phyloP scores from a whole-genome alignment of 2,113 vertebrate species.

The Anser brachyrhynchus region DNA sequence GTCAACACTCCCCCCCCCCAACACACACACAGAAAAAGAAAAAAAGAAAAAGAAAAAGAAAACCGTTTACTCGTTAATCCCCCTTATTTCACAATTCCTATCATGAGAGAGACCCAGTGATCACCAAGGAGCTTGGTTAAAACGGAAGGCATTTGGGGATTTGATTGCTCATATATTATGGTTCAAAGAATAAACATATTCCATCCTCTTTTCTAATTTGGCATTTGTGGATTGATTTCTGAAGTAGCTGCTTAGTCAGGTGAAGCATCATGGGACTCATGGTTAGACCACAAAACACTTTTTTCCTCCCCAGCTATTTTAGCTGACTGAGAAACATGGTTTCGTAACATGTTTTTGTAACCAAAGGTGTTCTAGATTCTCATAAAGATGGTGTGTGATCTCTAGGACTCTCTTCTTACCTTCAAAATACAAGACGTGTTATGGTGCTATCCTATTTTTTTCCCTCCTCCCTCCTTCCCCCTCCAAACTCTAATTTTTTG shows the following conservation, averaged over 20 bases:
- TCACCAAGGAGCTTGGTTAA: not conserved
- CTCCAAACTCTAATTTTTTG: not conserved
- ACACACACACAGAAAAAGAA: not conserved
- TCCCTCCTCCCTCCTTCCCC: not conserved
- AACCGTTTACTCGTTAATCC: not conserved
- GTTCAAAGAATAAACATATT: conserved; percentile 31
- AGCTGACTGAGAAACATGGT: conserved; percentile 11
- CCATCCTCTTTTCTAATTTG: conserved; percentile 49
- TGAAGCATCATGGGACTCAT: conserved; percentile 39
- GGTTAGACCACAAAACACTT: conserved; percentile 54
- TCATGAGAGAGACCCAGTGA: conserved; percentile 10
- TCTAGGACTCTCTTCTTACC: not conserved
- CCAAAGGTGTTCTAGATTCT: conserved; percentile 15
- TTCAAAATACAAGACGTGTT: not conserved
- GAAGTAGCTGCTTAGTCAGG: conserved; percentile 26
- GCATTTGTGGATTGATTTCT: conserved; percentile 41
- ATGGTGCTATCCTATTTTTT: not conserved
- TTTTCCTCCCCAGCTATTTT: conserved; percentile 3
- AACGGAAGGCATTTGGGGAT: not conserved
- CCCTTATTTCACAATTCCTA: conserved; percentile 25
- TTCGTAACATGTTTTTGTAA: conserved; percentile 42
- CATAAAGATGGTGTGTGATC: not conserved
- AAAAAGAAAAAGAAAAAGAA: not conserved
- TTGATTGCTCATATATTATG: not conserved
- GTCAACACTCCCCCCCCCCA: not conserved